phyloP scores from a whole-genome alignment of 2,888 invertebrate genomes.

The Tillus elongatus region DNA sequence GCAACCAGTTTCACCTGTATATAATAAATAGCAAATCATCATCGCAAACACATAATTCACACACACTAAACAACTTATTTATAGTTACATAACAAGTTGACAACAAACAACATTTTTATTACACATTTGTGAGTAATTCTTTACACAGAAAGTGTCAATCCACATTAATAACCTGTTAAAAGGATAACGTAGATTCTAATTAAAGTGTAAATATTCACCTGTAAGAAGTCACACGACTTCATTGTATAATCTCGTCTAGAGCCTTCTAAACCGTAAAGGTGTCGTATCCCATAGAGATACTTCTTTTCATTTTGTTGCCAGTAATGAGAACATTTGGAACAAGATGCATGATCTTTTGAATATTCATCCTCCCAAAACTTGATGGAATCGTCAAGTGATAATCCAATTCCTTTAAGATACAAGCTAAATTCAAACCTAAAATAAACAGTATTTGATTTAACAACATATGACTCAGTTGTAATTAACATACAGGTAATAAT shows the following conservation, averaged over 20 bases:
- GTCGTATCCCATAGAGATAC: slow-evolving; percentile 50
- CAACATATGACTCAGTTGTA: too few relatives aligned
- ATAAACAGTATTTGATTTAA: slow-evolving; percentile 10
- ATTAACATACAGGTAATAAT: too few relatives aligned
- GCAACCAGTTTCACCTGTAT: too few relatives aligned
- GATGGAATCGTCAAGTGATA: slow-evolving; percentile 55
- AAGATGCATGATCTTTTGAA: slow-evolving; percentile 41
- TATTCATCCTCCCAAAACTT: slow-evolving; percentile 59
- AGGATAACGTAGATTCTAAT: neutral
- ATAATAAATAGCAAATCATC: too few relatives aligned
- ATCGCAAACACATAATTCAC: too few relatives aligned
- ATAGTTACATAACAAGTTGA: neutral
- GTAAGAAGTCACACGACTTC: slow-evolving; percentile 51
- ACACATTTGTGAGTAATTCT: neutral
- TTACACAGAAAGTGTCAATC: too few relatives aligned
- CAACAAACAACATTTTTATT: neutral
- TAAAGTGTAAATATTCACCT: slow-evolving; percentile 43
- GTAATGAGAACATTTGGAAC: slow-evolving; percentile 50
- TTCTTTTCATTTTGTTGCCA: slow-evolving; percentile 53
- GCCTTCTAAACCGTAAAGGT: slow-evolving; percentile 67
- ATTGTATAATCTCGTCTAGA: slow-evolving; percentile 50
- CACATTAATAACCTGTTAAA: too few relatives aligned
- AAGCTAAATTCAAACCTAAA: slow-evolving; percentile 56
- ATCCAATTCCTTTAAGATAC: slow-evolving; percentile 62
- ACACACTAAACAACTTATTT: neutral